Evolutionary conservation across 2,113 vertebrate genomes (phyloP).

Genomic region (Opisthocomus hoazin): DNA sequence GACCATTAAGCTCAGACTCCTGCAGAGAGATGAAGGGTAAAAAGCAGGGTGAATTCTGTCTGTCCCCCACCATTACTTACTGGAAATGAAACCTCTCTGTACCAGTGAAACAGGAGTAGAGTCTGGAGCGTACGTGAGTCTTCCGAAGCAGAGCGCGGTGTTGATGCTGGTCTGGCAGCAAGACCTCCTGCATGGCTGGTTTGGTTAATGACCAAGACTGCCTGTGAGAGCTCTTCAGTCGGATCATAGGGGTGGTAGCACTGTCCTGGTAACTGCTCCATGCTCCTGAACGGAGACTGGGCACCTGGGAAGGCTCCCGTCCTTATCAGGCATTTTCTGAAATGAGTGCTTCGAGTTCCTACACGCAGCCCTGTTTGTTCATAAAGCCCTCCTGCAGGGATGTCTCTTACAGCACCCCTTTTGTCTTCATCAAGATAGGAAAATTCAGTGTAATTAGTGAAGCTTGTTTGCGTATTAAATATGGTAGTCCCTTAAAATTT

Average conservation of each 20-base stretch:
- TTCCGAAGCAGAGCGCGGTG: not conserved
- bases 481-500: not conserved
- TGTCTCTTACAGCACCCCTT: not conserved
- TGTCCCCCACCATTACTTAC: not conserved
- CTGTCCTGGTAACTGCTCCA: not conserved
- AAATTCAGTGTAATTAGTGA: not conserved
- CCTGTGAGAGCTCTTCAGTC: not conserved
- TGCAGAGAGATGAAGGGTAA: not conserved
- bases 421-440: slow-evolving; percentile 33
- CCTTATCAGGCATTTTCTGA: not conserved
- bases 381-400: not conserved
- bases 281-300: not conserved
- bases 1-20: not conserved
- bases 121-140: not conserved
- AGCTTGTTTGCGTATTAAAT: not conserved
- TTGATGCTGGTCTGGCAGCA: not conserved
- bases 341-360: not conserved
- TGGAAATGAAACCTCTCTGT: not conserved
- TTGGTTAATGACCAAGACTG: not conserved
- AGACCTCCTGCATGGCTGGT: not conserved
- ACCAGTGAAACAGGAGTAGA: not conserved
- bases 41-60: not conserved
- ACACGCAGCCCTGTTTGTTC: not conserved
- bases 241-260: not conserved
- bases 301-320: not conserved